Conservation (phyloP, 2,113 vertebrate species). For the Myxocyprinus asiaticus region DNA sequence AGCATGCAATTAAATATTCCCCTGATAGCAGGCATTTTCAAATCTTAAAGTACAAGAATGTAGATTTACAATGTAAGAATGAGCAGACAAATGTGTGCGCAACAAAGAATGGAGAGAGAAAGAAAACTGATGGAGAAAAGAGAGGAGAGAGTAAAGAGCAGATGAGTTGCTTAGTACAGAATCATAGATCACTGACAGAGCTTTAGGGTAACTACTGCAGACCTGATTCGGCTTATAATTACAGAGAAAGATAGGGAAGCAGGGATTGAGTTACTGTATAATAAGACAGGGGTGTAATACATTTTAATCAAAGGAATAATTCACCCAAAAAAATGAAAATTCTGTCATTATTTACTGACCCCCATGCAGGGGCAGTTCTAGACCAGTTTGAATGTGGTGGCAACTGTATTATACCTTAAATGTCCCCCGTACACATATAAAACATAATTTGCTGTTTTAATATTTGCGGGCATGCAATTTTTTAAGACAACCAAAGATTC, state of each 20-base stretch:
- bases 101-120: not conserved
- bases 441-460: too few relatives aligned
- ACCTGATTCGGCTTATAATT: constrained; percentile 12
- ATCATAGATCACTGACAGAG: not conserved
- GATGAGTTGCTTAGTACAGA: constrained; percentile 2
- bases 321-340: too few relatives aligned
- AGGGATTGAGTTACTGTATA: not conserved
- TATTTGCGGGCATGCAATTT: too few relatives aligned
- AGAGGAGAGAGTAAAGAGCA: not conserved
- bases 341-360: too few relatives aligned
- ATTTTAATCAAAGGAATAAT: too few relatives aligned
- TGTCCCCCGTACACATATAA: too few relatives aligned
- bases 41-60: not conserved
- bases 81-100: not conserved
- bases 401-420: too few relatives aligned
- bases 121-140: constrained; percentile 5
- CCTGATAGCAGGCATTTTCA: not conserved
- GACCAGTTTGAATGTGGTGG: too few relatives aligned
- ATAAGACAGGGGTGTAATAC: too few relatives aligned
- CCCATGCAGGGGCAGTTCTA: too few relatives aligned
- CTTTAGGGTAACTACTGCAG: constrained; percentile 13
- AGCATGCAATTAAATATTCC: not conserved
- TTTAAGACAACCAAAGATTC: too few relatives aligned
- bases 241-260: constrained; percentile 3
- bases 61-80: not conserved